Conservation (phyloP, 2,113 vertebrate genomes). For the Festucalex cinctus region DNA sequence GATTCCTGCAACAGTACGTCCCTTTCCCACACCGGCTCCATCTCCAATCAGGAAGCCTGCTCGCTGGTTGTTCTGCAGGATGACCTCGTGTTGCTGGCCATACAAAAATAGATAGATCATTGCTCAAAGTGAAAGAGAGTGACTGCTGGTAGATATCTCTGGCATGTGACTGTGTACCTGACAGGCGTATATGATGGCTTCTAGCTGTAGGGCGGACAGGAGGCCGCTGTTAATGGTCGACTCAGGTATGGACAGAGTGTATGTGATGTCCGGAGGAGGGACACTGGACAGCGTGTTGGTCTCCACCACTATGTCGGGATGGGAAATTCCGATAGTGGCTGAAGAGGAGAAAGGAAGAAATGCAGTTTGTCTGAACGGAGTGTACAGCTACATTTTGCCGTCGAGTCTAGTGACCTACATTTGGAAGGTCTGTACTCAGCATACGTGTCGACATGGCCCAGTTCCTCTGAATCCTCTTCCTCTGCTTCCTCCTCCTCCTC, state of each 20-base stretch:
- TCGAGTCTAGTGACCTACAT: constrained; percentile 70
- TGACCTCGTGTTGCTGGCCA: constrained; percentile 92
- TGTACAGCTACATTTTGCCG: neutral
- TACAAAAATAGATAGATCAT: neutral
- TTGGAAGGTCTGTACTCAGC: constrained; percentile 94
- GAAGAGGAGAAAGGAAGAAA: constrained; percentile 5
- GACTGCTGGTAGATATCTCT: neutral
- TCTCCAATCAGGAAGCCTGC: constrained; percentile 96
- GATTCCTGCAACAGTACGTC: constrained; percentile 91
- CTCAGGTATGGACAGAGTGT: constrained; percentile 81
- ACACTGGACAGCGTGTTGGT: constrained; percentile 96
- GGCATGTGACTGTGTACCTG: constrained; percentile 74
- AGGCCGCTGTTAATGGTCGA: constrained; percentile 69
- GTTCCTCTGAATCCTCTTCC: constrained; percentile 88
- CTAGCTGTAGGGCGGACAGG: constrained; percentile 93
- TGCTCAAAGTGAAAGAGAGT: neutral
- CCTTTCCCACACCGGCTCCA: constrained; percentile 93
- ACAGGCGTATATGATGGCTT: constrained; percentile 94
- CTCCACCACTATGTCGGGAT: constrained; percentile 96
- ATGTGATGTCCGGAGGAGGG: constrained; percentile 92
- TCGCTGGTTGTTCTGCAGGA: constrained; percentile 88
- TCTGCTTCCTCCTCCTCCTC: constrained; percentile 93
- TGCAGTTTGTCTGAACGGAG: neutral
- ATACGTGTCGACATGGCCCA: constrained; percentile 95
- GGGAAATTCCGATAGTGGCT: constrained; percentile 92